Evolutionary conservation across 2,888 invertebrate genomes (phyloP).

Genomic region (Lasioglossum leucozonium): DNA sequence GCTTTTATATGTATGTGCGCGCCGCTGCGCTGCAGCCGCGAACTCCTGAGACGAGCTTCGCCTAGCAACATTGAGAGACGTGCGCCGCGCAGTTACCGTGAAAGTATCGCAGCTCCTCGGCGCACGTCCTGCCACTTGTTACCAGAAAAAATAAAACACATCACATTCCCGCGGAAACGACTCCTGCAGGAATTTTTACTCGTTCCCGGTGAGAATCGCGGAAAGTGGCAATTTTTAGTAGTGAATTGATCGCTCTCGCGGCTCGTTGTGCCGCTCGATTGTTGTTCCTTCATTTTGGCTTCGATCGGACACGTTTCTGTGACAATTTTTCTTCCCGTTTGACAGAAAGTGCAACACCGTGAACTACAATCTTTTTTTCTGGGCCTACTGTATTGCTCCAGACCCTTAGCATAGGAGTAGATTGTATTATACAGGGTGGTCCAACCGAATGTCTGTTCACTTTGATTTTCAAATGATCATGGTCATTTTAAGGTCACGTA

Average conservation of each 20-base stretch:
- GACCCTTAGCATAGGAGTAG: too few species aligned
- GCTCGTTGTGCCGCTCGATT: not conserved
- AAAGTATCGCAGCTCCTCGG: not conserved
- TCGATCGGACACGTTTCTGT: too few species aligned
- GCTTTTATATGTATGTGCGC: not conserved
- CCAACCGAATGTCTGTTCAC: too few species aligned
- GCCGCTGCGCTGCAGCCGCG: not conserved
- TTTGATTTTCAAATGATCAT: too few species aligned
- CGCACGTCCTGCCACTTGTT: not conserved
- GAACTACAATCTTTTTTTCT: too few species aligned
- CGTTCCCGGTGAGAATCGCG: not conserved
- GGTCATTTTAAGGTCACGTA: too few species aligned
- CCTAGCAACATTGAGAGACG: not conserved
- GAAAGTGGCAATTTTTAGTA: not conserved
- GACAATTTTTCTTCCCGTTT: too few species aligned
- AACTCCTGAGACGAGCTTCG: not conserved
- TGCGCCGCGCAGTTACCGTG: not conserved
- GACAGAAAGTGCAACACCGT: too few species aligned
- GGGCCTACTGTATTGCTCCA: too few species aligned
- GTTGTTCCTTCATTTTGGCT: too few species aligned
- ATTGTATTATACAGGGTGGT: too few species aligned
- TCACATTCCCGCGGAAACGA: not conserved
- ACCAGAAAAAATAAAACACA: not conserved
- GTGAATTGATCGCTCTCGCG: not conserved
- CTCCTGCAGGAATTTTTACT: not conserved